phyloP scores from a whole-genome alignment of 2,888 invertebrate genomes.

The Sipha maydis region DNA sequence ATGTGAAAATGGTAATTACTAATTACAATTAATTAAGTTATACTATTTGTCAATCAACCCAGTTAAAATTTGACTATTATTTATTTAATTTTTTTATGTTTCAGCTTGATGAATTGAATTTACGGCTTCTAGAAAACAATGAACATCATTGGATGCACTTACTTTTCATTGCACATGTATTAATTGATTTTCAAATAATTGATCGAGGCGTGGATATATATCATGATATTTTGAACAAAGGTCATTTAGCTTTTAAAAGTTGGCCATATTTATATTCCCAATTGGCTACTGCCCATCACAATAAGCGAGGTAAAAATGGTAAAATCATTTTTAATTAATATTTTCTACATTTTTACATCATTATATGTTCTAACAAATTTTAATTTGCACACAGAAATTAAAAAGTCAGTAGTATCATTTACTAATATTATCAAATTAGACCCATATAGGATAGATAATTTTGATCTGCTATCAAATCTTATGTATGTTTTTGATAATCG shows the following conservation, averaged over 20 bases:
- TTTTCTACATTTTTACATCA: slow-evolving; percentile 39
- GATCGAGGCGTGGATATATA: slow-evolving; percentile 90
- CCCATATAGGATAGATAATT: slow-evolving; percentile 92
- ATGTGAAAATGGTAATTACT: slow-evolving; percentile 75
- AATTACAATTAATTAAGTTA: not conserved
- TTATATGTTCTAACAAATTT: slow-evolving; percentile 45
- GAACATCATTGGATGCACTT: slow-evolving; percentile 95
- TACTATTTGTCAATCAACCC: not conserved
- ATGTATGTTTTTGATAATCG: slow-evolving; percentile 93
- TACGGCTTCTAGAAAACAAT: slow-evolving; percentile 67
- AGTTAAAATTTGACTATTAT: not conserved
- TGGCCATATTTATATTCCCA: slow-evolving; percentile 91
- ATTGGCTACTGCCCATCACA: slow-evolving; percentile 91
- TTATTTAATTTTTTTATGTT: slow-evolving; percentile 22
- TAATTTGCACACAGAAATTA: slow-evolving; percentile 53
- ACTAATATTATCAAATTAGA: slow-evolving; percentile 73
- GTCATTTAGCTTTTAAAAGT: slow-evolving; percentile 82
- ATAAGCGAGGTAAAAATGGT: slow-evolving; percentile 78
- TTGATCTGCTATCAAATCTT: slow-evolving; percentile 96
- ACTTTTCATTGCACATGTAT: slow-evolving; percentile 90
- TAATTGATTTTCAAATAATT: slow-evolving; percentile 87
- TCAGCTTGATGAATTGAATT: slow-evolving; percentile 64
- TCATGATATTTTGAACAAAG: slow-evolving; percentile 77
- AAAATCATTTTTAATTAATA: slow-evolving; percentile 11
- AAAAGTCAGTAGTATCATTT: slow-evolving; percentile 53